phyloP scores from a whole-genome alignment of 2,113 vertebrate genomes.

The Sinocyclocheilus maitianheensis region DNA sequence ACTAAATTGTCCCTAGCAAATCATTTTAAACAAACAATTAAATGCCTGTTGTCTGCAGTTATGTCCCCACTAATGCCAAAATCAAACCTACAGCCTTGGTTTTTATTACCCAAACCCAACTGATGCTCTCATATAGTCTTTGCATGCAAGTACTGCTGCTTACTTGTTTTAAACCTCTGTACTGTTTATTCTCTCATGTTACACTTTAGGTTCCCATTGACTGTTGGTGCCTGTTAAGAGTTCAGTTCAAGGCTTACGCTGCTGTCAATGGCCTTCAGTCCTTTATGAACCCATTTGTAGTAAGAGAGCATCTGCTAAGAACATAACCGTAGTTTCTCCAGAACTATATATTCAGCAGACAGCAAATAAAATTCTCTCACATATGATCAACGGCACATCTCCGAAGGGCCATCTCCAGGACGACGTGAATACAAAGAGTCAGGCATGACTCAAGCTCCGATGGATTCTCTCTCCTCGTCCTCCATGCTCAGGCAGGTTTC shows the following conservation, averaged over 20 bases:
- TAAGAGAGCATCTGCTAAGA: conserved; percentile 6
- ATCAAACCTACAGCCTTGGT: too few relatives aligned
- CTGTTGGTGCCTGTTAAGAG: not conserved
- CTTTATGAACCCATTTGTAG: not conserved
- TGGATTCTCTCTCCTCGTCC: conserved; percentile 61
- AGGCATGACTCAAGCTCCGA: conserved; percentile 50
- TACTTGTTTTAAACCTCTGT: not conserved
- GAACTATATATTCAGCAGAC: not conserved
- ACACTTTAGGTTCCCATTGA: not conserved
- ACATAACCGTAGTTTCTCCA: not conserved
- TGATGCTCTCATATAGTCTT: not conserved
- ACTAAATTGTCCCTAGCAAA: too few relatives aligned
- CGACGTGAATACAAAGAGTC: not conserved
- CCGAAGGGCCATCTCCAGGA: not conserved
- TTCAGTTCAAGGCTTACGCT: not conserved
- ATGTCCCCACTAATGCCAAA: too few relatives aligned
- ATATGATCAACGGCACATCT: conserved; percentile 2
- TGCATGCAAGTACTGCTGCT: not conserved
- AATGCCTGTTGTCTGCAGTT: too few relatives aligned
- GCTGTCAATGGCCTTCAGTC: conserved; percentile 2
- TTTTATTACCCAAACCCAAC: not conserved
- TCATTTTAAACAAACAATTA: too few relatives aligned
- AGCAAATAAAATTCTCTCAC: conserved; percentile 2
- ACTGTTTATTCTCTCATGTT: not conserved
- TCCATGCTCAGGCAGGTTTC: conserved; percentile 56